Conservation (phyloP, 2,797 vertebrate genomes). For the Acipenser oxyrinchus region DNA sequence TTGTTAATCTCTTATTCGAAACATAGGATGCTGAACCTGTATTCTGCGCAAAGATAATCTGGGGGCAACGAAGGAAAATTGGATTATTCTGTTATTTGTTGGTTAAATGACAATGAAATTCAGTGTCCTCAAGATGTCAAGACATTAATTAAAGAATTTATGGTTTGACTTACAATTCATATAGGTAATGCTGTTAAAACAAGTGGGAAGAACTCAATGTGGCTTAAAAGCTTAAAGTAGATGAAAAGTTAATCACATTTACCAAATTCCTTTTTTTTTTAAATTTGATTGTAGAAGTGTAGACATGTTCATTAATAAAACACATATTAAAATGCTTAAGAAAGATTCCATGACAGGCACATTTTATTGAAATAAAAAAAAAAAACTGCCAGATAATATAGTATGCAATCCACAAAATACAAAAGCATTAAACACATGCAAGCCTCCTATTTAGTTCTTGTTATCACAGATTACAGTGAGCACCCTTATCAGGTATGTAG, state of each 20-base stretch:
- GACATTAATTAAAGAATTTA: conserved; percentile 37
- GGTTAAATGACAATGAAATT: conserved; percentile 76
- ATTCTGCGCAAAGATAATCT: conserved; percentile 71
- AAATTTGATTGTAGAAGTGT: not conserved
- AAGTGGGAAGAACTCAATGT: not conserved
- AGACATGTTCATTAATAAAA: conserved; percentile 1
- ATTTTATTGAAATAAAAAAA: not conserved
- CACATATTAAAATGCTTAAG: not conserved
- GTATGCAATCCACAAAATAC: too few species aligned
- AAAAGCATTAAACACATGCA: too few species aligned
- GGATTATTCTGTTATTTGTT: conserved; percentile 77
- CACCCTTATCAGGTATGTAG: too few species aligned
- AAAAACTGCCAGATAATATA: too few species aligned
- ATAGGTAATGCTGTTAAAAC: conserved; percentile 5
- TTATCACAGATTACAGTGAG: too few species aligned
- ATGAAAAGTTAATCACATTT: not conserved
- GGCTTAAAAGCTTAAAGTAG: not conserved
- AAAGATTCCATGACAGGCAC: not conserved
- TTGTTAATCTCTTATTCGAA: conserved; percentile 75
- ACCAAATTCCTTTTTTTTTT: not conserved
- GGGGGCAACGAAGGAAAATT: conserved; percentile 61
- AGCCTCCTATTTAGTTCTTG: too few species aligned
- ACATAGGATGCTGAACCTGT: conserved; percentile 58
- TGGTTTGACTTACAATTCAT: conserved; percentile 29
- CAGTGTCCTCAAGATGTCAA: conserved; percentile 69